Conservation (phyloP, 2,113 vertebrate genomes). For the Desmodus rotundus region DNA sequence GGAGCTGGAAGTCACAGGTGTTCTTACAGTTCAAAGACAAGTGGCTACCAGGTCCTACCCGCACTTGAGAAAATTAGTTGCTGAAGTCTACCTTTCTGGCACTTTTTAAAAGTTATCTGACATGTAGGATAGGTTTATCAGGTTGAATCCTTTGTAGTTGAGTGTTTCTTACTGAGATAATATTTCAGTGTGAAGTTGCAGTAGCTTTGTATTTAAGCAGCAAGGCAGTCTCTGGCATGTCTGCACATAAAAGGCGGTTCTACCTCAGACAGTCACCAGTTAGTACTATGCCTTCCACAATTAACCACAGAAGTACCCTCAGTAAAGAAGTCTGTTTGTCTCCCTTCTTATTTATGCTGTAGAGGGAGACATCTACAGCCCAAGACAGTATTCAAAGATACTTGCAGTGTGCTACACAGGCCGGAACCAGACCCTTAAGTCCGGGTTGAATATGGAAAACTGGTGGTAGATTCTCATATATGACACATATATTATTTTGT, state of each 20-base stretch:
- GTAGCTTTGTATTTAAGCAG: neutral
- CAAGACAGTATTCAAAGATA: neutral
- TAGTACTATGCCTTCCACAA: neutral
- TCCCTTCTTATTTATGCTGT: neutral
- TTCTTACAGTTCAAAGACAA: neutral
- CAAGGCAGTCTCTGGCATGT: neutral
- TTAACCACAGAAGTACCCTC: neutral
- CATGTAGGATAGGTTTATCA: neutral
- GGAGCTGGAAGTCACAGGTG: neutral
- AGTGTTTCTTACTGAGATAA: neutral
- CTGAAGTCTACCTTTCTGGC: neutral
- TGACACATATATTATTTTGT: neutral
- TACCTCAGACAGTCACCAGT: neutral
- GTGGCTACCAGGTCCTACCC: neutral
- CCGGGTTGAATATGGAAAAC: neutral
- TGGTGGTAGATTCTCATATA: neutral
- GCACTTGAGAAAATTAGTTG: neutral
- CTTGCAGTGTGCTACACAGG: neutral
- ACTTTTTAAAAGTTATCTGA: conserved; percentile 16
- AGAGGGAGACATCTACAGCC: neutral
- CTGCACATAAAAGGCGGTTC: neutral
- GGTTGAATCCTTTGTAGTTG: neutral
- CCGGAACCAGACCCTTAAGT: neutral
- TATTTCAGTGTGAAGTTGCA: neutral
- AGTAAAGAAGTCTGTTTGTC: neutral